Evolutionary conservation across 2,797 vertebrate genomes (phyloP).

Genomic region (Diceros bicornis): DNA sequence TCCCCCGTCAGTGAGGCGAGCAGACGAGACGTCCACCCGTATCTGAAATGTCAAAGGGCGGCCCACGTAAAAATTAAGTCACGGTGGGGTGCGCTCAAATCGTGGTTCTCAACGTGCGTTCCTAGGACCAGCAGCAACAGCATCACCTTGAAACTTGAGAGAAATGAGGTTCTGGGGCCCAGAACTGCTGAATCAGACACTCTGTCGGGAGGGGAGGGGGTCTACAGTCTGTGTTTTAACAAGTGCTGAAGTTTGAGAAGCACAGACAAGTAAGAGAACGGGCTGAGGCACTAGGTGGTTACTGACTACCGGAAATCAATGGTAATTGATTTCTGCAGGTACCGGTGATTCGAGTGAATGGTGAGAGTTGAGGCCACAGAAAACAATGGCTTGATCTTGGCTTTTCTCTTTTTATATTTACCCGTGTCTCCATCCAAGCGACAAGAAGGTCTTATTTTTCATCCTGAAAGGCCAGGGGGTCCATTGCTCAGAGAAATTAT

Average conservation of each 20-base stretch:
- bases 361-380: fast-evolving
- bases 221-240: fast-evolving
- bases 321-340: too few species aligned
- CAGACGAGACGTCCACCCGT: fast-evolving
- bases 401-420: fast-evolving
- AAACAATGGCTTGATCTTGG: fast-evolving
- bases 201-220: fast-evolving
- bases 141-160: fast-evolving
- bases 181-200: fast-evolving
- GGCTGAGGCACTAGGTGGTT: fast-evolving
- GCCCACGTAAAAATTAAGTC: fast-evolving
- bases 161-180: not conserved
- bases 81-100: fast-evolving
- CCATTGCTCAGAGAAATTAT: not conserved
- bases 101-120: fast-evolving
- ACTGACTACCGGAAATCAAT: too few species aligned
- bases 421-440: fast-evolving
- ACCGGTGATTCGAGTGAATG: fast-evolving
- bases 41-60: fast-evolving
- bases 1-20: fast-evolving
- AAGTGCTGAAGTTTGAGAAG: not conserved
- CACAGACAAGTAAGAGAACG: fast-evolving
- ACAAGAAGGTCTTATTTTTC: not conserved
- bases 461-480: fast-evolving
- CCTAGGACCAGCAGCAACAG: fast-evolving